Conservation (phyloP, 2,797 vertebrate species). For the Morus bassanus region DNA sequence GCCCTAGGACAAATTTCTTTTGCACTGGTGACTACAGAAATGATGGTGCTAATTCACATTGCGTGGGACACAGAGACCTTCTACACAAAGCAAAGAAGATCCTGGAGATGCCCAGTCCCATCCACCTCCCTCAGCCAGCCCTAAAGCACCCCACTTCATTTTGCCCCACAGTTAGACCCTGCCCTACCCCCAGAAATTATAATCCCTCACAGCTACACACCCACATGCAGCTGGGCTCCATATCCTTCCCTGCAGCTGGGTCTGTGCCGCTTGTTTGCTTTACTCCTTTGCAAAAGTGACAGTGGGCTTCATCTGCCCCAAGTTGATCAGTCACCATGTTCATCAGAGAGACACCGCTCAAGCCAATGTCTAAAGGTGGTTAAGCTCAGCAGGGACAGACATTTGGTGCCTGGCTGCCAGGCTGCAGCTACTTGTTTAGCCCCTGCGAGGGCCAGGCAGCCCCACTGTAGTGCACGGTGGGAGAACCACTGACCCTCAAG, state of each 20-base stretch:
- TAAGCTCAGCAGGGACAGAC: background rate
- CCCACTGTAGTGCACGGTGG: fast-evolving
- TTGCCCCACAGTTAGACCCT: too few species aligned
- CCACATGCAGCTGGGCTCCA: fast-evolving
- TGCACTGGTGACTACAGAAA: background rate
- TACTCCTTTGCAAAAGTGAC: background rate
- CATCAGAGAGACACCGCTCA: background rate
- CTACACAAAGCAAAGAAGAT: background rate
- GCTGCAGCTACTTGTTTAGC: background rate
- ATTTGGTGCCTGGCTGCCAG: background rate
- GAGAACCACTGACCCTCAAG: too few species aligned
- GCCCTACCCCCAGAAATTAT: background rate
- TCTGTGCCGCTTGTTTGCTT: background rate
- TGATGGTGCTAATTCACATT: background rate
- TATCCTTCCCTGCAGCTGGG: background rate
- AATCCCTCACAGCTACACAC: fast-evolving
- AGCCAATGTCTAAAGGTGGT: too few species aligned
- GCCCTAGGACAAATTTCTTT: background rate
- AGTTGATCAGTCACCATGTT: fast-evolving
- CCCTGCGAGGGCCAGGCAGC: background rate
- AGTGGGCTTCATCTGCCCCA: background rate
- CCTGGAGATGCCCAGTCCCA: background rate
- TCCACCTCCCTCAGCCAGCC: background rate
- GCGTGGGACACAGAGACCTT: background rate
- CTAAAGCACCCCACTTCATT: background rate